Percentiles rank a stretch among this genome's conserved stretches.
Evolutionary conservation across 1,140 invertebrate genomes (phyloP).

Genomic region (Forficula auricularia): DNA sequence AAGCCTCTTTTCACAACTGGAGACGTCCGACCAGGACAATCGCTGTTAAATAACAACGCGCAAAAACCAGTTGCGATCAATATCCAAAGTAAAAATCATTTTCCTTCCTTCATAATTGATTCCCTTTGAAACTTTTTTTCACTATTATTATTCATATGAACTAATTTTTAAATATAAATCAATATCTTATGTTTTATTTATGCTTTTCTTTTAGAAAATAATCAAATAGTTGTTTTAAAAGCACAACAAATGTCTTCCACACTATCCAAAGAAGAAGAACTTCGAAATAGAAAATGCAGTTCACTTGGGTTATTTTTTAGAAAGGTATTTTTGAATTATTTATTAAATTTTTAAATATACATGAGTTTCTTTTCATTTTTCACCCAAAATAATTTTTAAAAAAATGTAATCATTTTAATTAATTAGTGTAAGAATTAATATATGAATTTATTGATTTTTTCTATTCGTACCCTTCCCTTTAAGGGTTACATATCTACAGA

Average conservation of each 20-base stretch:
- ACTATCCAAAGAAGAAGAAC: slow-evolving; percentile 7
- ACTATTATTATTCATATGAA: neutral
- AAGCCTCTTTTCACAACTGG: too few relatives aligned
- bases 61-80: slow-evolving; percentile 10
- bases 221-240: neutral
- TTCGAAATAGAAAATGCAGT: slow-evolving; percentile 29
- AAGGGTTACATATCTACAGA: too few relatives aligned
- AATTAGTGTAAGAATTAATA: too few relatives aligned
- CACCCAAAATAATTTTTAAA: too few relatives aligned
- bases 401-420: too few relatives aligned
- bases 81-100: slow-evolving; percentile 9
- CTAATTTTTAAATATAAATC: too few relatives aligned
- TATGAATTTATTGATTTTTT: too few relatives aligned
- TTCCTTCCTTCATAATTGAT: too few relatives aligned
- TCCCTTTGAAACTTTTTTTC: neutral
- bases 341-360: too few relatives aligned
- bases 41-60: slow-evolving; percentile 22
- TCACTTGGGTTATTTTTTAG: slow-evolving; percentile 58
- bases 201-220: too few relatives aligned
- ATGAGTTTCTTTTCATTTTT: too few relatives aligned
- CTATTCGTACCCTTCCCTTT: too few relatives aligned
- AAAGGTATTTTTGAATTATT: slow-evolving; percentile 43
- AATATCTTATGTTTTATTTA: neutral
- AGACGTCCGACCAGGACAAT: slow-evolving; percentile 33
- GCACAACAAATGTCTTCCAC: slow-evolving; percentile 12